phyloP scores from a whole-genome alignment of 2,888 invertebrate species.

The Hirtodrosophila cameraria region DNA sequence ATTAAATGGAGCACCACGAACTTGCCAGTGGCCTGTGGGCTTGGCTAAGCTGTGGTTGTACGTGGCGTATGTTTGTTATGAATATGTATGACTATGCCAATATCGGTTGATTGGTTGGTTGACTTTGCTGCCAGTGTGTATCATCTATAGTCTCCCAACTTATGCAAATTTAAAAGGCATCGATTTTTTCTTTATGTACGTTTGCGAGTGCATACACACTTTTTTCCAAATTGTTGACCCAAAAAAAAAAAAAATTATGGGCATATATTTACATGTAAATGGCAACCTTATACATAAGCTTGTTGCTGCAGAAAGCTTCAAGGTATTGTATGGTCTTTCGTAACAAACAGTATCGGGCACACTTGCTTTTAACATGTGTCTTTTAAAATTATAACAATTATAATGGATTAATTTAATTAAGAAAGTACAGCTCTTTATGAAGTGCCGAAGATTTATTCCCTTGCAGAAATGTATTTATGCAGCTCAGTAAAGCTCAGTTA shows the following conservation, averaged over 20 bases:
- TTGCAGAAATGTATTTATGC: too few relatives aligned
- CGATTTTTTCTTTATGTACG: slow-evolving; percentile 43
- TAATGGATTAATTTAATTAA: too few relatives aligned
- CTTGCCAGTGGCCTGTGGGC: not conserved
- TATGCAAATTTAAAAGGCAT: slow-evolving; percentile 63
- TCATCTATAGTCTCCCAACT: slow-evolving; percentile 45
- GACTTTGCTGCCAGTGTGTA: slow-evolving; percentile 1
- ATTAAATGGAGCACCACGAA: slow-evolving; percentile 59
- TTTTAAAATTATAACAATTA: too few relatives aligned
- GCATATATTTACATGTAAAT: slow-evolving; percentile 4
- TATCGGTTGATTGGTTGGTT: slow-evolving; percentile 1
- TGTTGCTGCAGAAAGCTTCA: not conserved
- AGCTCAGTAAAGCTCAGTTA: too few relatives aligned
- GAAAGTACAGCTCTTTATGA: too few relatives aligned
- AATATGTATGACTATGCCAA: slow-evolving; percentile 28
- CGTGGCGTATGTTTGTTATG: slow-evolving; percentile 44
- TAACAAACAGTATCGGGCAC: too few relatives aligned
- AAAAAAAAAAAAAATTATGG: slow-evolving; percentile 17
- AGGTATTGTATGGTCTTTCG: too few relatives aligned
- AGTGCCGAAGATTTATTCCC: too few relatives aligned
- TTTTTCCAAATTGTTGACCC: slow-evolving; percentile 32
- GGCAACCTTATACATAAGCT: not conserved
- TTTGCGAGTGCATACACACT: slow-evolving; percentile 22
- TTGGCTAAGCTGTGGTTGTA: slow-evolving; percentile 16
- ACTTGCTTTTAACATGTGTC: too few relatives aligned